Percentiles rank a stretch among this genome's conserved stretches.
These are phyloP conservation scores for Diachasma alloeum DNA, from an alignment of 1,140 invertebrate species.

Conservation along the genomic window DNA sequence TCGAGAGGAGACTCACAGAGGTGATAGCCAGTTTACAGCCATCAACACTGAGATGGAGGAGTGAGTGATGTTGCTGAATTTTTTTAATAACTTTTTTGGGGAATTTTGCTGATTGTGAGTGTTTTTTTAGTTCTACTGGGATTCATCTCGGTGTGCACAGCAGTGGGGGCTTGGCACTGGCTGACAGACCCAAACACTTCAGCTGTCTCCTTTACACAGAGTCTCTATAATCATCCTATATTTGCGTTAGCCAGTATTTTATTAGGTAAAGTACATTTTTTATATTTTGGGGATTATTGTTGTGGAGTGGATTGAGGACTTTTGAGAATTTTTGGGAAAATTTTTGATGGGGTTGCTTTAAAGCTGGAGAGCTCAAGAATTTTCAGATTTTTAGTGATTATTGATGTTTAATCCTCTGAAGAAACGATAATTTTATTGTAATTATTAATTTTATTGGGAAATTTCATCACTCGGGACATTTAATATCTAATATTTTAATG, in stretches of 20 bases:
- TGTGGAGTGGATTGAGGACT: no score
- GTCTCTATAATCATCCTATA: slow-evolving; percentile 93
- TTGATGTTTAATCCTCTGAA: no score
- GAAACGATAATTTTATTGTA: no score
- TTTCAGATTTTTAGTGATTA: no score
- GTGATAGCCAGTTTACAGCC: slow-evolving; percentile 95
- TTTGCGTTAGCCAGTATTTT: slow-evolving; percentile 91
- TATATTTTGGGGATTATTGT: no score
- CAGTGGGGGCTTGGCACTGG: slow-evolving; percentile 94
- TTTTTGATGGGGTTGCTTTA: no score
- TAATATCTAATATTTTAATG: no score
- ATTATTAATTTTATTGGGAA: no score
- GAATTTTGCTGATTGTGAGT: background rate
- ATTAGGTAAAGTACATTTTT: slow-evolving; percentile 68
- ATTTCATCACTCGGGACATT: no score
- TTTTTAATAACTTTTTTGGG: background rate
- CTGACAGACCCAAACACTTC: slow-evolving; percentile 89
- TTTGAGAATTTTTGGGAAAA: no score
- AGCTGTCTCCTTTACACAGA: slow-evolving; percentile 87
- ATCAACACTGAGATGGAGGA: slow-evolving; percentile 90
- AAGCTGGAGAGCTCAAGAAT: no score
- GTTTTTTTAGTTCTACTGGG: slow-evolving; percentile 77
- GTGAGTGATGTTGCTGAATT: slow-evolving; percentile 65
- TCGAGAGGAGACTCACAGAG: slow-evolving; percentile 93
- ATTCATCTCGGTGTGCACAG: slow-evolving; percentile 86